Evolutionary conservation across 2,113 vertebrate species (phyloP).

Genomic region (Mus pahari): DNA sequence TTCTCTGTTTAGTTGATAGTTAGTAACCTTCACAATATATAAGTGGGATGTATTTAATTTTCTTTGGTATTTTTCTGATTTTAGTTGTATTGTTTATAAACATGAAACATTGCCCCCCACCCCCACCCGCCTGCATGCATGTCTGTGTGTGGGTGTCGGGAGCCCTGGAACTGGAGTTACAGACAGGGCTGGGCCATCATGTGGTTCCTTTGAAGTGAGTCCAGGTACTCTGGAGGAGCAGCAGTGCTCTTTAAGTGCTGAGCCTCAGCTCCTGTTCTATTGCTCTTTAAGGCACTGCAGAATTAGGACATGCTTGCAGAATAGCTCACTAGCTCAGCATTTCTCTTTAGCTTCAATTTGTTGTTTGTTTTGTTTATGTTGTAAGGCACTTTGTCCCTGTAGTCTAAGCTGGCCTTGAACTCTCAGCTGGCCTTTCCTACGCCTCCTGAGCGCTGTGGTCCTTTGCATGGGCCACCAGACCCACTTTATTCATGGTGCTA

Average conservation of each 20-base stretch:
- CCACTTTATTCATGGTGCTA: neutral
- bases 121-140: too few species aligned
- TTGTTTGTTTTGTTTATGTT: neutral
- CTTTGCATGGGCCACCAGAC: neutral
- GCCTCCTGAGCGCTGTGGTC: neutral
- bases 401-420: neutral
- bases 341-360: neutral
- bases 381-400: neutral
- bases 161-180: neutral
- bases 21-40: too few species aligned
- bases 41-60: neutral
- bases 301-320: neutral
- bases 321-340: neutral
- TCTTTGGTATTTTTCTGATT: neutral
- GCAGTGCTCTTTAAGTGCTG: neutral
- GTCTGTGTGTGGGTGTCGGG: too few species aligned
- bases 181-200: neutral
- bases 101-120: neutral
- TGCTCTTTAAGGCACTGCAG: neutral
- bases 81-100: neutral
- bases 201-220: neutral
- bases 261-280: neutral
- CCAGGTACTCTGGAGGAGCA: neutral
- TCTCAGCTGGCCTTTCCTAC: neutral
- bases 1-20: neutral